Percentiles rank a stretch among this genome's conserved stretches.
Conservation (phyloP, 2,888 invertebrate species). For the Dasypolia templi region DNA sequence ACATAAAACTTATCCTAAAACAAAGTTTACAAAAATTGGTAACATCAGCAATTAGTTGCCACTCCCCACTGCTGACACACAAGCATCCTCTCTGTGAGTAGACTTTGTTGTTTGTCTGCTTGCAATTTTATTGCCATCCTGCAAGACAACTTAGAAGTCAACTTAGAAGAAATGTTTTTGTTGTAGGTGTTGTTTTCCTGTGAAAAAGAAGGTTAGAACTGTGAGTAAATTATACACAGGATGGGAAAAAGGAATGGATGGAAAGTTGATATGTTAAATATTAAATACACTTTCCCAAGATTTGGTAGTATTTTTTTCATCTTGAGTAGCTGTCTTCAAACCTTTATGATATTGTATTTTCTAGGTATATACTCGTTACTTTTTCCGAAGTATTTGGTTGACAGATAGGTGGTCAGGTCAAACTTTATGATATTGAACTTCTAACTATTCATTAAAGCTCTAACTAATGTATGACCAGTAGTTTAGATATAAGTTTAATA, state of each 20-base stretch:
- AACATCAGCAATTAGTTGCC: background rate
- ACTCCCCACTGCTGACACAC: background rate
- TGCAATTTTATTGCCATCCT: constrained; percentile 3
- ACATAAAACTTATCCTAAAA: too few species aligned
- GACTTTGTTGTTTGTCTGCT: background rate
- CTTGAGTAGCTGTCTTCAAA: background rate
- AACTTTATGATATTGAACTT: background rate
- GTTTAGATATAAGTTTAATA: background rate
- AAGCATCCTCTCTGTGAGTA: background rate
- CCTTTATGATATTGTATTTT: background rate
- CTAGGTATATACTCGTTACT: background rate
- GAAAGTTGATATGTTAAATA: constrained; percentile 6
- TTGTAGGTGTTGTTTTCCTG: background rate
- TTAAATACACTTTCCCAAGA: constrained; percentile 5
- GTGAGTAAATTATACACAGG: constrained; percentile 19
- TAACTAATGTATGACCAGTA: background rate
- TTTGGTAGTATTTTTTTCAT: background rate
- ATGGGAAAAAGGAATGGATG: background rate
- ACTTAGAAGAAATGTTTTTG: background rate
- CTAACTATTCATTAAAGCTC: background rate
- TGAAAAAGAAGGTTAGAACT: background rate
- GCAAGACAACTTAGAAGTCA: background rate
- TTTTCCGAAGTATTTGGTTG: background rate
- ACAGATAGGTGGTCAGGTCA: background rate
- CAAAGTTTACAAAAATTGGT: background rate